Evolutionary conservation across 2,888 invertebrate species (phyloP).

Genomic region (Synergus itoensis): DNA sequence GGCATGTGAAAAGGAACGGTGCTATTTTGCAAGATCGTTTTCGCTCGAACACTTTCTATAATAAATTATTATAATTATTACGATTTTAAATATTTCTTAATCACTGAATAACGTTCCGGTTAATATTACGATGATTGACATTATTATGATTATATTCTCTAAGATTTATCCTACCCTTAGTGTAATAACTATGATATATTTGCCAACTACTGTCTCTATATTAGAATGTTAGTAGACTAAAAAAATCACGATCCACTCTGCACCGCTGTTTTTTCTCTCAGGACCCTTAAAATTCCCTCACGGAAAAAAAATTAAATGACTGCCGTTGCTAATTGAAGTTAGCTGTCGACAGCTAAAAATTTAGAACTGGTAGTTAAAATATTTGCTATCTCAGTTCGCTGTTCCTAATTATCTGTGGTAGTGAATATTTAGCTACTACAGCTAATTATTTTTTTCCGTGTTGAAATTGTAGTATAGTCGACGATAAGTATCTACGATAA

Average conservation of each 20-base stretch:
- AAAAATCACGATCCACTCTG: constrained; percentile 1
- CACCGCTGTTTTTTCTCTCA: constrained; percentile 12
- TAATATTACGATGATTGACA: constrained; percentile 54
- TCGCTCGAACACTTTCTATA: constrained; percentile 47
- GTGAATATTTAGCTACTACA: too few relatives aligned
- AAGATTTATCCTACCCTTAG: constrained; percentile 10
- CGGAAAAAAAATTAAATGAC: too few relatives aligned
- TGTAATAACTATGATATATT: constrained; percentile 12
- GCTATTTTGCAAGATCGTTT: constrained; percentile 67
- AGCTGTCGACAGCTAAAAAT: too few relatives aligned
- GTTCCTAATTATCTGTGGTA: too few relatives aligned
- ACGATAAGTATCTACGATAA: constrained; percentile 51
- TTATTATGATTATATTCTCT: constrained; percentile 25
- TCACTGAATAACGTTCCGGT: constrained; percentile 12
- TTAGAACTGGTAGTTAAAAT: too few relatives aligned
- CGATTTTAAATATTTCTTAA: not conserved
- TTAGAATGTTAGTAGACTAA: constrained; percentile 20
- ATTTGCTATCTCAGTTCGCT: too few relatives aligned
- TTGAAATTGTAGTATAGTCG: constrained; percentile 49
- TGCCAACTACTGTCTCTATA: constrained; percentile 24
- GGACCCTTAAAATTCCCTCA: not conserved
- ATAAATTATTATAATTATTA: constrained; percentile 39
- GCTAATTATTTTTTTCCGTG: too few relatives aligned
- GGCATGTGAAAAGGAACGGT: constrained; percentile 64
- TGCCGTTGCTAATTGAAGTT: too few relatives aligned